A percentile compares a stretch with the other conserved stretches of the same genome.
Evolutionary conservation across 1,140 invertebrate species (phyloP).

Genomic region (Sinonovacula constricta): DNA sequence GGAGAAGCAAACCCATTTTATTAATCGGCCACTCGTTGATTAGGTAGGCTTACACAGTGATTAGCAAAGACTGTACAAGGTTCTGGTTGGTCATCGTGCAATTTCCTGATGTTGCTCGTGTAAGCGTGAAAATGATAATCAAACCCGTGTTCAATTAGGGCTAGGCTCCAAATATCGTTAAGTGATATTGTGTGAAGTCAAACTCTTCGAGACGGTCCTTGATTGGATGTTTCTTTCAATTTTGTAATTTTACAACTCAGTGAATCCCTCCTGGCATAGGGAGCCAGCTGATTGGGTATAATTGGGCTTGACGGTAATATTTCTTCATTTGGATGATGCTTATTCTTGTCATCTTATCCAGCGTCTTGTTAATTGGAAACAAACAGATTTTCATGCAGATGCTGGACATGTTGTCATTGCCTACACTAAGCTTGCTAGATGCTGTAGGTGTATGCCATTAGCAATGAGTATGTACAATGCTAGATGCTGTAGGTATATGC

Average conservation of each 20-base stretch:
- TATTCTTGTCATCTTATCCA: slow-evolving; percentile 32
- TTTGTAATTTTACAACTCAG: slow-evolving; percentile 43
- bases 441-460: too few species aligned
- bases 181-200: slow-evolving; percentile 44
- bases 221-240: slow-evolving; percentile 49
- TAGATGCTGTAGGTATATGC: too few species aligned
- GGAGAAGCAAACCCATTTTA: too few species aligned
- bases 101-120: slow-evolving; percentile 15
- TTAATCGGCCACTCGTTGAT: slow-evolving; percentile 5
- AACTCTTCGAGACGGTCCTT: slow-evolving; percentile 11
- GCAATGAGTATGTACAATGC: too few species aligned
- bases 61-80: neutral
- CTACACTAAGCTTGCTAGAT: too few species aligned
- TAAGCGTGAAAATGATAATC: slow-evolving; percentile 45
- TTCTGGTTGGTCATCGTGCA: neutral
- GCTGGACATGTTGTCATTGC: too few species aligned
- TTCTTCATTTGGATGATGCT: slow-evolving; percentile 41
- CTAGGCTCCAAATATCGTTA: slow-evolving; percentile 32
- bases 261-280: neutral
- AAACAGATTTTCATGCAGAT: too few species aligned
- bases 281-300: slow-evolving; percentile 20
- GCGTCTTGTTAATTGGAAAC: too few species aligned
- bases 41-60: slow-evolving; percentile 8
- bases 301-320: slow-evolving; percentile 36
- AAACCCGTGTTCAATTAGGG: slow-evolving; percentile 38